Evolutionary conservation across 1,140 invertebrate genomes (phyloP), one percentile per base, ranked within the genome.

Genomic region (Achroia grisella): DNA sequence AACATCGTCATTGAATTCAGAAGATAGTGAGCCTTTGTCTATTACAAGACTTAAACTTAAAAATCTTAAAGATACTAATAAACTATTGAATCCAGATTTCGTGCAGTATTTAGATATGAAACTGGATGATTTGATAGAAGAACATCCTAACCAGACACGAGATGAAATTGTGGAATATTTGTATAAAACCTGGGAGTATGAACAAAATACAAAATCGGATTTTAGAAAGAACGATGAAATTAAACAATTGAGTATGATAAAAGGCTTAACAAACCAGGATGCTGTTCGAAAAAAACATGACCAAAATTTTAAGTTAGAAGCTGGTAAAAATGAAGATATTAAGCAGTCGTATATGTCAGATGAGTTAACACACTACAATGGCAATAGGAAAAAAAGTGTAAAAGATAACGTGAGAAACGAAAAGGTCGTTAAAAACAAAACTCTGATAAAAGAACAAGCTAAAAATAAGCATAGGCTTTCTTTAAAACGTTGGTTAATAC

Each of bases 91-190:
- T 45, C 71, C 77, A 0, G 75, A 87, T 11, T 89, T 89, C 52
- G 64, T 88, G 30, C 71, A 87, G 32, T 89, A 88, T 73, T 64
- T 88, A 12, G 83, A 88, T 52, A 47, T 87, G 1, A 81, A 80
- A 52, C 87, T 80, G 62, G 86, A 89, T 63, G 58, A 66, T 8
- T 41, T 88, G 5, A 75, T 84, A 39, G 86, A 88, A 39, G 75
- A 88, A 56, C 65, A 89, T 68, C 87, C 88, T 4, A 75, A 88
- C 43, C 70, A 87, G 9, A 74, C 70, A 1, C 72, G 87, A 51
- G 64, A 75, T 0, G 84, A 88, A 44, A 86, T 89, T 10, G 73
- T 74, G 14, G 68, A 63, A 29, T 89, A 89, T 69, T 66, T 89
- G 27, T 80, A 83, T 13, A 86, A 87, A 52, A 87, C 83, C 23